phyloP scores from a whole-genome alignment of 2,113 vertebrate species.

The Piliocolobus tephrosceles region DNA sequence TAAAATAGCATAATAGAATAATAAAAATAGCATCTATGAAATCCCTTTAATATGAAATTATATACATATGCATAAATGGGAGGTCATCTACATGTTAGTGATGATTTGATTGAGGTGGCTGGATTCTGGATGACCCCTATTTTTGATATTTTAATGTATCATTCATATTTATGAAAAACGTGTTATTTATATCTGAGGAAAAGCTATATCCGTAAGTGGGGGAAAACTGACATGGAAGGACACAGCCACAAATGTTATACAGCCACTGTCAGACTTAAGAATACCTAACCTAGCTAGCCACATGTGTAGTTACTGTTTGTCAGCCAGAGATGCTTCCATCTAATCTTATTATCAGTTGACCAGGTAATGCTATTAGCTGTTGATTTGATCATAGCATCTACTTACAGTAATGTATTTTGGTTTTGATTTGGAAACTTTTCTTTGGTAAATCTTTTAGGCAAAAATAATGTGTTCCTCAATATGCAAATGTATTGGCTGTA shows the following conservation, averaged over 20 bases:
- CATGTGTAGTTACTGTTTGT: background rate
- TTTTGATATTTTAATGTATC: background rate
- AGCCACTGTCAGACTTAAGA: background rate
- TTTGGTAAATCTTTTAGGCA: conserved; percentile 85
- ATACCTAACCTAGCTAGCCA: too few species aligned
- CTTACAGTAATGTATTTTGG: background rate
- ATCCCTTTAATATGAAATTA: background rate
- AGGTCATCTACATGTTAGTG: background rate
- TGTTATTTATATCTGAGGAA: background rate
- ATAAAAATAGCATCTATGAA: background rate
- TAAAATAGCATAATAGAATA: background rate
- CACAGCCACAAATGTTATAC: background rate
- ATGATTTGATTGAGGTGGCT: background rate
- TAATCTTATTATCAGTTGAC: background rate
- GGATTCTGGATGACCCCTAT: background rate
- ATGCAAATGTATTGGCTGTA: conserved; percentile 98
- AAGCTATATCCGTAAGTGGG: background rate
- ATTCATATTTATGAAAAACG: background rate
- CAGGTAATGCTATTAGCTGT: background rate
- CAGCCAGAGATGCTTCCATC: background rate
- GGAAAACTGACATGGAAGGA: background rate
- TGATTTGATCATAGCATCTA: background rate
- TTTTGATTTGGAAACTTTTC: conserved; percentile 55
- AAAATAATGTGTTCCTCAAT: conserved; percentile 99
- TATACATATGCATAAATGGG: background rate